Evolutionary conservation across 64 coral and sea anemone genomes (phyloP), one percentile per base, ranked within the genome.

Genomic region (Hydrozoanthus tunicans): DNA sequence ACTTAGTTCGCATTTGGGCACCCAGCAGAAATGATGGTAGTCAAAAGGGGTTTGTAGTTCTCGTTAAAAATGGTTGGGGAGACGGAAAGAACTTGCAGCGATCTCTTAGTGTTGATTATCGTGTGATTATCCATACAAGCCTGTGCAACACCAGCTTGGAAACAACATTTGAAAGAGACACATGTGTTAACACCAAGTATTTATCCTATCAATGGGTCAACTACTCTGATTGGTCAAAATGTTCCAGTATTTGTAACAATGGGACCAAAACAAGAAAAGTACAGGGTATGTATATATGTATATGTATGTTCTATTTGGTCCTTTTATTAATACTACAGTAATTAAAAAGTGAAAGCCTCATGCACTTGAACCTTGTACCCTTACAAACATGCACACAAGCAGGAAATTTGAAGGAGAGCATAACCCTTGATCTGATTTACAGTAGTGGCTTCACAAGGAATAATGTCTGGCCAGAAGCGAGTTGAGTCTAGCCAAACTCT

Each of bases 171-270:
- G 80, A 91, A 53, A 91, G 63, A 62, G 78, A 83, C n/a, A 82
- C 59, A 5, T 99, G 97, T 65, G 53, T 95, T 64, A 81, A 23
- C 11, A 92, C 83, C 13, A 56, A 92, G 12, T 94, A 95, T 92
- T 15, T 95, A n/a, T 88, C 92, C 4, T 99, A 99, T 70, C 77
- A 85, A 6, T 92, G 74, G 76, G 9, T 73, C 5, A 71, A 88
- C 60, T 24, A 51, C 20, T 89, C 94, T 1, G 56, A 51, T 23
- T 99, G 97, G 97, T 82, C 91, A 3, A 51, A 86, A 10, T 99
- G 97, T 54, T 99, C 97, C 53, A 99, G 94, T 83, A 99, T 99
- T 78, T 99, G 97, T 75, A 93, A 96, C 27, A 82, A 96, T 78
- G 97, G 97, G 57, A 83, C 82, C 15, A 83, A 81, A 58, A 56